Percentiles rank a stretch among this genome's conserved stretches.
These are phyloP conservation scores for Dolichotis patagonum DNA, from an alignment of 2,113 vertebrate genomes.

Conservation along the genomic window DNA sequence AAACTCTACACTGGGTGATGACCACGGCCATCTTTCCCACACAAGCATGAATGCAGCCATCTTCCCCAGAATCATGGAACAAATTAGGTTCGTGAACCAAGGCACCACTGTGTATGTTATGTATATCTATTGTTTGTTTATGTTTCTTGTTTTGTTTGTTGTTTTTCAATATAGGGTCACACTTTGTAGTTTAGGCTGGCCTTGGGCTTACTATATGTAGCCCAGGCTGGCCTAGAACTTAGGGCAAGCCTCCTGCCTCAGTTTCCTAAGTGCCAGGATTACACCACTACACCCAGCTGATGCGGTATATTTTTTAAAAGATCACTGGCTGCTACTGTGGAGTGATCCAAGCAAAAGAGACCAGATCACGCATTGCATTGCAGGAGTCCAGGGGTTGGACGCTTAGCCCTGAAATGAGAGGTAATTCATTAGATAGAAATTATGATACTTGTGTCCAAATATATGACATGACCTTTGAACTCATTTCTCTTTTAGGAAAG, in stretches of 20 bases:
- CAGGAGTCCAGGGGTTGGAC: background rate
- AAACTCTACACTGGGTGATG: background rate
- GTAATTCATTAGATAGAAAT: background rate
- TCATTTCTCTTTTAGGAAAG: constrained; percentile 86
- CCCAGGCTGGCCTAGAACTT: background rate
- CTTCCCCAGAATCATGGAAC: background rate
- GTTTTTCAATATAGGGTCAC: background rate
- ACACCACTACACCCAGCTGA: background rate
- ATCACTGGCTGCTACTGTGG: background rate
- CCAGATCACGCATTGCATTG: background rate
- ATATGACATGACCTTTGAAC: background rate
- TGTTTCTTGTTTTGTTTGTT: background rate
- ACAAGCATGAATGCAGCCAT: background rate
- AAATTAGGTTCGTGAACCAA: background rate
- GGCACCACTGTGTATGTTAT: background rate
- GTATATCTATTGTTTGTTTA: background rate
- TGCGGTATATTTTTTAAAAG: background rate
- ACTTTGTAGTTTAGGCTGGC: background rate
- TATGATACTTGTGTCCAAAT: background rate
- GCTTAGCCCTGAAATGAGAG: background rate
- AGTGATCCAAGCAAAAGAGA: background rate
- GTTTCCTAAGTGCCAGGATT: background rate
- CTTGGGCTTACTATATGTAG: background rate
- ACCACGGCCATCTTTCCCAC: background rate
- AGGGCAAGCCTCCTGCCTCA: background rate